Percentiles rank a stretch among this genome's conserved stretches.
phyloP scores from a whole-genome alignment of 2,113 vertebrate species.

The Ptyas mucosa region DNA sequence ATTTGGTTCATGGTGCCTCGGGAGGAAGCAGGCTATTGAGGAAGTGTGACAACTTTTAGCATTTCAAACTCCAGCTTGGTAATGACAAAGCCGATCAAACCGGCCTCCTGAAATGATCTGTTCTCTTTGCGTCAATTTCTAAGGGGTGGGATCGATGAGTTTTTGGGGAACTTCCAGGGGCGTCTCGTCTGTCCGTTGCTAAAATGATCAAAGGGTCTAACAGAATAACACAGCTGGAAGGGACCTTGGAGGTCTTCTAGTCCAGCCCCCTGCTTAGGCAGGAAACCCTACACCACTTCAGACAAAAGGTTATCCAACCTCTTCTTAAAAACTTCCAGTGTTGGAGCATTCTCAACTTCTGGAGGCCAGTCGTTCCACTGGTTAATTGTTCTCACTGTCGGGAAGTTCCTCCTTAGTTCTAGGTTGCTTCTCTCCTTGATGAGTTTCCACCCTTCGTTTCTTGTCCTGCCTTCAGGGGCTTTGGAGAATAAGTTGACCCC shows the following conservation, averaged over 20 bases:
- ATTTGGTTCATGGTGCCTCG: conserved; percentile 23
- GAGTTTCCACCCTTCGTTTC: no score
- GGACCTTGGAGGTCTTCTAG: no score
- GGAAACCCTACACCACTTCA: background rate
- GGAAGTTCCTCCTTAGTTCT: no score
- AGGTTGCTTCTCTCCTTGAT: no score
- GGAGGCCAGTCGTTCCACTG: no score
- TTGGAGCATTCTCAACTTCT: no score
- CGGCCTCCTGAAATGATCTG: background rate
- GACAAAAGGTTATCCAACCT: background rate
- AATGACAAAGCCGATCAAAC: conserved; percentile 22
- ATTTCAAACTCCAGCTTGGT: conserved; percentile 22
- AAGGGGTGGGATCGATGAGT: background rate
- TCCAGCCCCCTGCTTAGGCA: background rate
- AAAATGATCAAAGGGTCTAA: no score
- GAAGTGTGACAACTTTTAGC: conserved; percentile 32
- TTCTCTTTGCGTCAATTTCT: no score
- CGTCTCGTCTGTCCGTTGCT: background rate
- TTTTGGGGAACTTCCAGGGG: background rate
- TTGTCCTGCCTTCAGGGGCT: no score
- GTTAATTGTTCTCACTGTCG: no score
- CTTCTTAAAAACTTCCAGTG: background rate
- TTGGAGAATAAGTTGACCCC: no score
- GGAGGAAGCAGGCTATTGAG: conserved; percentile 12
- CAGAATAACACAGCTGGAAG: background rate